Evolutionary conservation across 1,140 invertebrate genomes (phyloP), one percentile per base, ranked within the genome.

Genomic region (Telenomus remus): DNA sequence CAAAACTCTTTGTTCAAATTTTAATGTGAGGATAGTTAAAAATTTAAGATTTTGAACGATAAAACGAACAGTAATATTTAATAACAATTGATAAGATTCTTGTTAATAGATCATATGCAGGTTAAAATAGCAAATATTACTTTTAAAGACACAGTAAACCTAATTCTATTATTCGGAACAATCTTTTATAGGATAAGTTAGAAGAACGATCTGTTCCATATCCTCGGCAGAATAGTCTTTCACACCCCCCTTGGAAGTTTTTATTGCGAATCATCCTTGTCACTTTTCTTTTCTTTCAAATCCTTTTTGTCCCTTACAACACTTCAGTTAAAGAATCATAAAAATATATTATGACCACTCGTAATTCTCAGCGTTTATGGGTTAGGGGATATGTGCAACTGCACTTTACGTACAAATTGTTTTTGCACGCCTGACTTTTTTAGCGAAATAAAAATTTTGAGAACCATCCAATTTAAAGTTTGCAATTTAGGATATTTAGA

Each of bases 261-360:
- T 39, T 39, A 39, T 39, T 39, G n/a, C 37, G 37, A 39, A n/a
- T n/a, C n/a, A 39, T 39, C 37, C 37, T 39, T n/a, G 37, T 39
- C 37, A 39, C 37, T 39, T 39, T n/a, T 39, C 37, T 39, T 39
- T 27, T 27, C 19, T 27, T 27, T 27, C 19, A 27, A 27, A 27
- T 39, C 37, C 9, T 39, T n/a, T 39, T 9, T 9, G 9, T 39
- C 9, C 37, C n/a, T 9, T 39, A 39, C 3, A 3, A 1, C n/a
- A n/a, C 37, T 9, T 39, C 9, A 2, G 37, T n/a, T n/a, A n/a
- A 39, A n/a, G 37, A 39, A 39, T 39, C 37, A 9, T 39, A 4
- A 39, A 39, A 2, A 39, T 2, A 39, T 39, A 27, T 39, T 11
- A 39, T 9, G 37, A n/a, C 37, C 37, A 4, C 37, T 39, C 37